Base-by-base conservation (phyloP, 2,113 vertebrate genomes). In the zebrafish (Danio rerio) region DNA sequence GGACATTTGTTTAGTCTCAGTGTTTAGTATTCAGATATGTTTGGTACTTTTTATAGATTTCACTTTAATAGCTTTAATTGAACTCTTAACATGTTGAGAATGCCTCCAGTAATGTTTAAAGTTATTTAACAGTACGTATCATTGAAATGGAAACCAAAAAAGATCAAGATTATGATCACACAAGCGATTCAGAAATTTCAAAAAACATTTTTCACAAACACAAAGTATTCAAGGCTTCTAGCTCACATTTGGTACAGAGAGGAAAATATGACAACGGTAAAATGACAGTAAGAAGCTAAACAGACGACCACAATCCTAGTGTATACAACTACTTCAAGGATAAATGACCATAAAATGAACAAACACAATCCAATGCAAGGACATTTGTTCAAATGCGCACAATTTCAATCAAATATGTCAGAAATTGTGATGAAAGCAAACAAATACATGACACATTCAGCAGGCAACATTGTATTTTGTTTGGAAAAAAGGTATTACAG, bases 171-270 rank as follows among this genome's bases (percentile, higher is more conserved):
- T 15, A 31, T 15, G 7, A 52, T 15, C 20, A 13, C 12, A 15
- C 16, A 71, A 5, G 31, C 15, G 69, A 71, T 52, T 31, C 69
- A 53, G 20, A 47, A n/a, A 9, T 49, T 42, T 42, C 11, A 45
- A 62, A 69, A 20, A 49, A 69, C n/a, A 47, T 20, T 49, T 18
- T 68, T 45, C 16, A 68, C 65, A 68, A 47, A 49, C 42, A 47
- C 43, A 47, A 42, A 69, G 16, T 47, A 69, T 69, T 9, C n/a
- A 69, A 69, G 47, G 6, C 65, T 69, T 69, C 66, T 20, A n/a
- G 10, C 9, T 47, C 16, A 47, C n/a, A 18, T 69, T 69, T 69
- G 65, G 65, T 61, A 61, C 16, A 58, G n/a, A 7, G 7, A n/a
- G 7, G 16, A 31, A 65, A 65, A 65, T 13, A 63, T 40, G 21